Conservation (phyloP, 1,140 invertebrate species). For the Drosophila leontia region DNA sequence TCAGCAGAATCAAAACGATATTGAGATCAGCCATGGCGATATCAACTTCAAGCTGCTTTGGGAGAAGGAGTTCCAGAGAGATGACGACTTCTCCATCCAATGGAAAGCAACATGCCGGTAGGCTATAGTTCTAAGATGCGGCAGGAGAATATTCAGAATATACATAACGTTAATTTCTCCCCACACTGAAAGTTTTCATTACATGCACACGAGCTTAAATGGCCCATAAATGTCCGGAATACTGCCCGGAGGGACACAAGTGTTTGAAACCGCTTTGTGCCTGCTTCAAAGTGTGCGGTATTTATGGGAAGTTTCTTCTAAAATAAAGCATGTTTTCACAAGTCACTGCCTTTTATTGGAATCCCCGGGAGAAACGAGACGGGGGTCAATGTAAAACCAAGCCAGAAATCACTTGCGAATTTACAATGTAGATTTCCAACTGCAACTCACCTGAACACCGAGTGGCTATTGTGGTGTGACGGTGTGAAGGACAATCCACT, state of each 20-base stretch:
- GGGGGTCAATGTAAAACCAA: constrained; percentile 18
- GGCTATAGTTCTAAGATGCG: background rate
- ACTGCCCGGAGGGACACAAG: constrained; percentile 2
- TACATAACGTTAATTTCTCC: constrained; percentile 36
- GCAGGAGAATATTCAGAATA: background rate
- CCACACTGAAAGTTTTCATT: constrained; percentile 29
- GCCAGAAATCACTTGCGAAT: constrained; percentile 66
- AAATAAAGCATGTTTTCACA: constrained; percentile 25
- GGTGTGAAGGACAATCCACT: constrained; percentile 14
- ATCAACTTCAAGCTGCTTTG: constrained; percentile 53
- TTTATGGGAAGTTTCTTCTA: background rate
- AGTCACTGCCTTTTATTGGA: constrained; percentile 54
- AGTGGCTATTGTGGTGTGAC: constrained; percentile 13
- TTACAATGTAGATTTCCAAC: constrained; percentile 63
- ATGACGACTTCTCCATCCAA: constrained; percentile 13
- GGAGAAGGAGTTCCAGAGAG: constrained; percentile 54
- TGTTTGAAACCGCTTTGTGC: constrained; percentile 44
- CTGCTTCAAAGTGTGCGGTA: background rate
- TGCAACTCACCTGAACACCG: constrained; percentile 40
- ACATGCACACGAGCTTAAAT: constrained; percentile 8
- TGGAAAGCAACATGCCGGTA: background rate
- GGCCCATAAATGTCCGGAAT: constrained; percentile 61
- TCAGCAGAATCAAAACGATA: background rate
- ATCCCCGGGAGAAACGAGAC: constrained; percentile 19
- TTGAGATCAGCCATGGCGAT: constrained; percentile 29